Conservation (phyloP, 2,888 invertebrate species). For the Spodoptera littoralis region DNA sequence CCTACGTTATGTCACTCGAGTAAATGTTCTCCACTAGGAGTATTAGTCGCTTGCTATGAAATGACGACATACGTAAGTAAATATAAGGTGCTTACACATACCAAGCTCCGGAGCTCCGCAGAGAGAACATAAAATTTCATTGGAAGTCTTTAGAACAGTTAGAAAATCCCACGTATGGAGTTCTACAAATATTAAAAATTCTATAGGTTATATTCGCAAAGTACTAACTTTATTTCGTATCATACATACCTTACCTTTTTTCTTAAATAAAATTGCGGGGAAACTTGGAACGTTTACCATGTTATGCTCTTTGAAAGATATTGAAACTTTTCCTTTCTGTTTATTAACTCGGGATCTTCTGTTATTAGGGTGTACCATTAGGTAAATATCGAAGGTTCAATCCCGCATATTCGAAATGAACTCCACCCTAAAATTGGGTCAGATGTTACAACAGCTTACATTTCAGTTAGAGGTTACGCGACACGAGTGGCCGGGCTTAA, state of each 20-base stretch:
- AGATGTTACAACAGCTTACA: slow-evolving; percentile 20
- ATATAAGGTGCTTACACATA: slow-evolving; percentile 1
- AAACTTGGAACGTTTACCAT: slow-evolving; percentile 40
- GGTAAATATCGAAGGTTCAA: slow-evolving; percentile 25
- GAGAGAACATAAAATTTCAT: slow-evolving; percentile 43
- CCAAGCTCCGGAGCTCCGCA: neutral
- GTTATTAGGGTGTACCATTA: slow-evolving; percentile 30
- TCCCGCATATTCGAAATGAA: slow-evolving; percentile 18
- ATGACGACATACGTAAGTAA: neutral
- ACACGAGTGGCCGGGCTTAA: neutral
- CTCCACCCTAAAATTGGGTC: slow-evolving; percentile 26
- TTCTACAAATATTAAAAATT: slow-evolving; percentile 39
- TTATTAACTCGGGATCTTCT: slow-evolving; percentile 32
- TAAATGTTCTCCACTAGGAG: neutral
- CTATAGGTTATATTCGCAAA: slow-evolving; percentile 24
- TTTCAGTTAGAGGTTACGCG: slow-evolving; percentile 16
- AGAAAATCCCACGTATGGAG: slow-evolving; percentile 37
- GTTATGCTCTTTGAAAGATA: slow-evolving; percentile 51
- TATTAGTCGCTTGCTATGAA: neutral
- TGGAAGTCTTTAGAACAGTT: slow-evolving; percentile 28
- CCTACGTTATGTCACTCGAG: neutral
- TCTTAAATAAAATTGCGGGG: slow-evolving; percentile 31
- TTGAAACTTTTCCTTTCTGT: slow-evolving; percentile 48
- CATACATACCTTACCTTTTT: slow-evolving; percentile 36
- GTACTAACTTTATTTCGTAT: slow-evolving; percentile 36